These are phyloP conservation scores for Parus major DNA, from an alignment of 2,113 vertebrate species.

Conservation along the genomic window DNA sequence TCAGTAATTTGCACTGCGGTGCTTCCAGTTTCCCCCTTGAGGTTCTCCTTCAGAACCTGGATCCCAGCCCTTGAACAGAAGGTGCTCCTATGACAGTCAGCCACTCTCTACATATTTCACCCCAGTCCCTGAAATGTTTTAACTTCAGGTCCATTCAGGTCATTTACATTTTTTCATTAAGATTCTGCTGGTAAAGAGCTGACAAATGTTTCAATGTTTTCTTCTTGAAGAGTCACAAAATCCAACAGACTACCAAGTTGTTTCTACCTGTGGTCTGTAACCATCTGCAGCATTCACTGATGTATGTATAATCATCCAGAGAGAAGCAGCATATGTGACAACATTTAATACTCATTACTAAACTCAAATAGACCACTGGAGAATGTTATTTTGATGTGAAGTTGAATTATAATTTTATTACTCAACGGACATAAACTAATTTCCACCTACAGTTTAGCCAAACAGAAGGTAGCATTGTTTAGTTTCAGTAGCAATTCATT, in stretches of 20 bases:
- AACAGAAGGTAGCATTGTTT: not conserved
- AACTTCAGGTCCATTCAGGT: not conserved
- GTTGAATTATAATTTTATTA: not conserved
- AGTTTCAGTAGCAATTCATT: not conserved
- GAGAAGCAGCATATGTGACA: not conserved
- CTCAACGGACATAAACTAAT: not conserved
- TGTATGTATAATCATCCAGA: not conserved
- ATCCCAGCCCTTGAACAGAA: not conserved
- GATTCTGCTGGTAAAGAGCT: not conserved
- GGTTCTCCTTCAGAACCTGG: not conserved
- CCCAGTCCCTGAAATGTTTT: not conserved
- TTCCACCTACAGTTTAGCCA: not conserved
- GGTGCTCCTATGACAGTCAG: not conserved
- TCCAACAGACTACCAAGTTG: not conserved
- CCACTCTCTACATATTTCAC: not conserved
- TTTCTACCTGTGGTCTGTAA: not conserved
- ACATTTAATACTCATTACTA: not conserved
- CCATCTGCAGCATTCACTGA: not conserved
- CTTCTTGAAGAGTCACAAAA: not conserved
- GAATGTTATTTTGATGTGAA: not conserved
- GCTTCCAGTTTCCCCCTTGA: not conserved
- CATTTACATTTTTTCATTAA: not conserved
- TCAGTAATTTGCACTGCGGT: not conserved
- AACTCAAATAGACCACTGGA: not conserved
- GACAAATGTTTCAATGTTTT: not conserved